phyloP scores from a whole-genome alignment of 2,113 vertebrate genomes.

The Trematomus loennbergii region DNA sequence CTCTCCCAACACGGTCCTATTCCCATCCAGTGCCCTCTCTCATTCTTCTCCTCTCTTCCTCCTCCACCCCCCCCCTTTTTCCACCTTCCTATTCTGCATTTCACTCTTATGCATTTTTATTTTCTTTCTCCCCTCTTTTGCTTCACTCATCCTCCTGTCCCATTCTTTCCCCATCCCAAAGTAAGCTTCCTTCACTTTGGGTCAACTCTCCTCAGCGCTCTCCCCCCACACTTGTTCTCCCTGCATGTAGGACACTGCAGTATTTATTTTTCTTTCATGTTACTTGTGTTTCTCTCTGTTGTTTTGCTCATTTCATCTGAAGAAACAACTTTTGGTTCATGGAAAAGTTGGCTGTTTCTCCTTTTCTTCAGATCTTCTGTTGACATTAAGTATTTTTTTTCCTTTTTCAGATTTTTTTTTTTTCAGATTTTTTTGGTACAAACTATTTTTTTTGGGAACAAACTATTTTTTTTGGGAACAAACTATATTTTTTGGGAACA shows the following conservation, averaged over 20 bases:
- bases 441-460: background rate
- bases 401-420: constrained; percentile 9
- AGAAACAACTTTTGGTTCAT: constrained; percentile 44
- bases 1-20: constrained; percentile 40
- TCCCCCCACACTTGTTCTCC: constrained; percentile 28
- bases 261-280: constrained; percentile 33
- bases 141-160: background rate
- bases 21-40: constrained; percentile 6
- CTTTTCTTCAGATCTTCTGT: background rate
- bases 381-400: background rate
- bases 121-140: constrained; percentile 14
- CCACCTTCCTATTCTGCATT: constrained; percentile 8
- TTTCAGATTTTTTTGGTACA: background rate
- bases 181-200: constrained; percentile 50
- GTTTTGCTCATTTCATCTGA: constrained; percentile 16
- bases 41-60: constrained; percentile 11
- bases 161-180: constrained; percentile 29
- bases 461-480: background rate
- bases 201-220: constrained; percentile 49
- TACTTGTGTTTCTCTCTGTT: constrained; percentile 26
- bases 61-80: background rate
- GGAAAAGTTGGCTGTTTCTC: constrained; percentile 48
- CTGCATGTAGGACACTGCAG: constrained; percentile 42
- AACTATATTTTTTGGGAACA: background rate
- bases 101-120: constrained; percentile 20